These are phyloP conservation scores for Pteronotus mesoamericanus DNA, from an alignment of 2,797 vertebrate species.

Conservation along the genomic window DNA sequence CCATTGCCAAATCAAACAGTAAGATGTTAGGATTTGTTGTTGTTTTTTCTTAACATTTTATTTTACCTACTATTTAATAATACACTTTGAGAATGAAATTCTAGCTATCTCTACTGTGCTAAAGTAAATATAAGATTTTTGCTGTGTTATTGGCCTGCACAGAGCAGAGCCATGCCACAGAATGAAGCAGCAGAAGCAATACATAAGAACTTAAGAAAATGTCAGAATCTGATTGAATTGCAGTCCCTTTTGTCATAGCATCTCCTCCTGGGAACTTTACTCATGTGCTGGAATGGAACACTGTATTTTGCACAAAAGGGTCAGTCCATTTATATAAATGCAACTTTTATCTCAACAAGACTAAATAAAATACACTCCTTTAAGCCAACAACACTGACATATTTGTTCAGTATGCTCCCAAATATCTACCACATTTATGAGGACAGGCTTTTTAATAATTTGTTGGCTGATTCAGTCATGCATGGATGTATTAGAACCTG, in stretches of 20 bases:
- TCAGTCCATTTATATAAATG: not conserved
- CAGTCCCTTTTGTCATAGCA: too few relatives aligned
- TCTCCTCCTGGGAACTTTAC: not conserved
- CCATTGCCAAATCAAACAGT: not conserved
- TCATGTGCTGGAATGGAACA: not conserved
- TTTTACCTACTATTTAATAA: not conserved
- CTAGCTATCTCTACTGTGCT: not conserved
- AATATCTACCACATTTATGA: not conserved
- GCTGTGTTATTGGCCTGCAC: not conserved
- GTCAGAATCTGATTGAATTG: not conserved
- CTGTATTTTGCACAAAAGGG: not conserved
- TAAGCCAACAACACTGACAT: not conserved
- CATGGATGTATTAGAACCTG: not conserved
- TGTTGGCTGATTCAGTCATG: not conserved
- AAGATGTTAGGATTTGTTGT: not conserved
- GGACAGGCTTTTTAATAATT: not conserved
- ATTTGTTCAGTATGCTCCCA: not conserved
- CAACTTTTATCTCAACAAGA: not conserved
- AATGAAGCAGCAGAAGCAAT: not conserved
- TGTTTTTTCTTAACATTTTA: not conserved
- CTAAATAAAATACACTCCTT: not conserved
- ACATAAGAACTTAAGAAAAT: not conserved
- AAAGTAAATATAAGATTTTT: not conserved
- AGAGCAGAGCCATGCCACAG: not conserved
- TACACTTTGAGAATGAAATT: not conserved